Base-by-base conservation (phyloP, 2,888 invertebrate genomes). In the Sesamia inferens region DNA sequence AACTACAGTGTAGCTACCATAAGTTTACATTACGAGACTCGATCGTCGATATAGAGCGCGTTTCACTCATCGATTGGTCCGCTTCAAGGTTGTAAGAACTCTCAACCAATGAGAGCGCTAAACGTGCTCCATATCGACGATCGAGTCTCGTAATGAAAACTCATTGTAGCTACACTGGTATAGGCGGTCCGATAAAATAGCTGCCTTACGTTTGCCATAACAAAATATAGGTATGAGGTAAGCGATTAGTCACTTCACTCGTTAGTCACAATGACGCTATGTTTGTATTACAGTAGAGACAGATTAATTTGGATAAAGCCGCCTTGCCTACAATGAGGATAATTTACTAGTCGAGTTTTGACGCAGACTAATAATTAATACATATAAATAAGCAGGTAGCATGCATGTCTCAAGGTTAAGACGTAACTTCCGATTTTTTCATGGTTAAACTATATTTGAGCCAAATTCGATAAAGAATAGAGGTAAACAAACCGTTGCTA, bases 221-320 rank as follows among this genome's bases (percentile, higher is more conserved):
- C 63, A 71, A 79, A 76, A 82, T 73, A 82, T 74, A 87, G n/a
- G n/a, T n/a, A 31, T 90, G 90, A 90, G 84, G 89, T 88, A 89
- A 89, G 81, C 85, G 73, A 67, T 88, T 88, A 89, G 83, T 89
- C 87, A 89, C 72, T 71, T 64, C 48, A 31, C 39, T 71, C 59
- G 70, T 88, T 88, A 88, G 85, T 88, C 88, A 88, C 82, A 77
- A 62, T 54, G 54, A 61, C 55, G 66, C 58, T 22, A 39, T 78
- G 13, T 68, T 64, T 65, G 54, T 66, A 69, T 47, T 31, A 14
- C 31, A 54, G 5, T 5, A 64, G 16, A 62, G 11, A 47, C 39
- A 4, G 13, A 16, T 22, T 31, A 67, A 14, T 71, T 81, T 63
- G 19, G 42, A 31, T 81, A 58, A 62, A 66, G 62, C 24, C 54